Conservation (phyloP, 2,888 invertebrate genomes). For the Alentia gelatinosa region DNA sequence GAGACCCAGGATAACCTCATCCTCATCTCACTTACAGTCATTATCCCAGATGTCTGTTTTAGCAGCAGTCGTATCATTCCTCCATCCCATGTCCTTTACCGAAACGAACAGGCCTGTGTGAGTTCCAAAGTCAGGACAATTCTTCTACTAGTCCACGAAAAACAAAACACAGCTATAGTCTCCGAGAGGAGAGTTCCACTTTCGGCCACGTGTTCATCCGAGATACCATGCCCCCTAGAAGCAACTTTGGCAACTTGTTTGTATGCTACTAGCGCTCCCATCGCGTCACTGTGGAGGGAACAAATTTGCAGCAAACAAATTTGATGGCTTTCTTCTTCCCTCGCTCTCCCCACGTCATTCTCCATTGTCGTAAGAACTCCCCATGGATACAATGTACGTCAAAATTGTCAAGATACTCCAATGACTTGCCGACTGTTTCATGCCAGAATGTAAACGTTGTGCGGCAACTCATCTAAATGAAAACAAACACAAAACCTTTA, state of each 20-base stretch:
- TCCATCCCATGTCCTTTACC: too few species aligned
- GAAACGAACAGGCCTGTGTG: too few species aligned
- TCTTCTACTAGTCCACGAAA: not conserved
- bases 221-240: not conserved
- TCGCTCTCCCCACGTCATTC: conserved; percentile 59
- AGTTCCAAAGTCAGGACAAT: not conserved
- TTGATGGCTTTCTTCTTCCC: conserved; percentile 56
- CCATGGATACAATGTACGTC: conserved; percentile 57
- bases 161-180: not conserved
- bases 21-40: too few species aligned
- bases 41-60: too few species aligned
- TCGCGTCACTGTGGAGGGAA: not conserved
- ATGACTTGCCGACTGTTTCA: conserved; percentile 37
- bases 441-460: conserved; percentile 52
- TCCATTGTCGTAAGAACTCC: conserved; percentile 58
- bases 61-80: too few species aligned
- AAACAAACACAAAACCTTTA: not conserved
- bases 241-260: not conserved
- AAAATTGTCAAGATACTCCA: conserved; percentile 57
- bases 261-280: not conserved
- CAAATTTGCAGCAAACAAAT: conserved; percentile 57
- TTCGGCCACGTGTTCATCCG: not conserved
- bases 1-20: too few species aligned
- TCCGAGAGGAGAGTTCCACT: conserved; percentile 1
- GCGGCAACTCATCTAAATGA: conserved; percentile 50